Evolutionary conservation across 2,888 invertebrate genomes (phyloP), one percentile per base, ranked within the genome.

Genomic region (Dorcus hopei): DNA sequence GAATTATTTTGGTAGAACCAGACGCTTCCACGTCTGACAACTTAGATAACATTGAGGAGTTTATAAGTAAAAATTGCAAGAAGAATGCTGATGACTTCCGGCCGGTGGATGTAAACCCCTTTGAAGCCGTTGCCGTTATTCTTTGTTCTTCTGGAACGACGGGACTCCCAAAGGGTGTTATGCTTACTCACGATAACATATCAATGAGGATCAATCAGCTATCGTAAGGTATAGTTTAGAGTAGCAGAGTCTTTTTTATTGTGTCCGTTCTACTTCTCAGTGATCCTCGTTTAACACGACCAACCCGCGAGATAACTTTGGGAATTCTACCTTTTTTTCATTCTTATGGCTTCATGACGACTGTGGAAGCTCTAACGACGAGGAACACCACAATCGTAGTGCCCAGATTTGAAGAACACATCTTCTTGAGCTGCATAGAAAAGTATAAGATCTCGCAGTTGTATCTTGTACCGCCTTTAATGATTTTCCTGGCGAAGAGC

Each of bases 81-180:
- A 79, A 67, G 74, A 76, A n/a, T 66, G 79, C 45, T 66, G 72
- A n/a, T 61, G 61, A 73, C 0, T 76, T 85, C 48, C 73, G 75
- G 52, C 77, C 82, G 63, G 68, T 70, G 3, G 19, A 63, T 5
- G 80, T 85, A 0, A 79, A 85, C 65, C 79, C 81, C 26, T 38
- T 48, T 0, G 79, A 84, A 2, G 84, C 86, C 69, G 80, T 85
- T 2, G 78, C 84, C 0, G 81, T 86, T 0, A 83, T 92, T 61
- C 85, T 90, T 66, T 91, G 87, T 72, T 91, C 91, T 0, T 91
- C 91, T 0, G 93, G 93, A 9, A 93, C 92, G 0, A 88, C 87
- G 0, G 92, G 92, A 0, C 71, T 90, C 54, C 89, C 91, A 0
- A 91, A 91, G 74, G 90, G 90, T 38, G 91, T 91, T 0, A 85